Base-by-base conservation (phyloP, 2,113 vertebrate genomes). In the Serinus canaria region DNA sequence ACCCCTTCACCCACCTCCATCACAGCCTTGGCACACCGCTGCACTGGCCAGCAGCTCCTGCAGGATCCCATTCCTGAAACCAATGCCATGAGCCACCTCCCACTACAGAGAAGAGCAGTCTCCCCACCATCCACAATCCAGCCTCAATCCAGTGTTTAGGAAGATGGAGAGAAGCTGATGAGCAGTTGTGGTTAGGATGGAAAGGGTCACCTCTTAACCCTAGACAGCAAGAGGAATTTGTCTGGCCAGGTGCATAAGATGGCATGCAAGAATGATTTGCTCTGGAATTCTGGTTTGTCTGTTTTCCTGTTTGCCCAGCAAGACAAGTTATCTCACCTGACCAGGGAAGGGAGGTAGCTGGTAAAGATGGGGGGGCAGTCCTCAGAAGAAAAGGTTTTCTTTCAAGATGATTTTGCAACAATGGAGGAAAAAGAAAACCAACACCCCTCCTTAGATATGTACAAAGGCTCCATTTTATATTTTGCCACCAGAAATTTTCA, bases 341-440 rank as follows among this genome's bases (percentile, higher is more conserved):
- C 12, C 18, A 11, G 30, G 14, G 33, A 35, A 84, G 41, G 49
- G 53, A 83, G 7, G 33, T 56, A 9, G 10, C 58, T 82, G 52
- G 18, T 66, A 23, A 88, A 64, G 28, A 46, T 28, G 20, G 2
- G 4, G 5, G 22, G 13, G 15, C 3, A 66, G 6, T 47, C 21
- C 30, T 70, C 13, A 59, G 47, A 75, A 81, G 47, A 74, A 68
- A n/a, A 66, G 1, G 37, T 80, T 87, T 77, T 73, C 49, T 81
- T 92, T 89, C 50, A 69, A 84, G 41, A 50, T 50, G 6, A 80
- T 8, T 25, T 59, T 46, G 35, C 13, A 63, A 67, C 43, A 85
- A 13, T 19, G 27, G 37, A 73, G 41, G 3, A 24, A n/a, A 68
- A 50, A 66, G 67, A 10, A 0, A 0, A 16, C 2, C 14, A 62